Evolutionary conservation across 2,888 invertebrate genomes (phyloP), one percentile per base, ranked within the genome.

Genomic region (Lumbricus terrestris): DNA sequence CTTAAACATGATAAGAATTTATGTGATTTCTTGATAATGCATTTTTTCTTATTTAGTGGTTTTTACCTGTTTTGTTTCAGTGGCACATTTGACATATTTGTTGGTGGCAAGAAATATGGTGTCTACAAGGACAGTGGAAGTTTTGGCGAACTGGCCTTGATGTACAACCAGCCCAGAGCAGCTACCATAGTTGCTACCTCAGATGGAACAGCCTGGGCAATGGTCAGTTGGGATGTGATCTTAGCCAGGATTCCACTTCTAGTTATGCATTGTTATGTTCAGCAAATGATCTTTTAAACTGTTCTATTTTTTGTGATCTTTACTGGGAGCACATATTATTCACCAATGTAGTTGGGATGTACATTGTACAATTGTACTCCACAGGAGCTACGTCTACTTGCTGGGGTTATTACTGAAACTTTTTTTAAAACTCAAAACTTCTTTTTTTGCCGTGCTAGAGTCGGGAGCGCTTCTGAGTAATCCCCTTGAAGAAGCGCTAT

Each of bases 91-190:
- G 94, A 95, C 91, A 94, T 94, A 15, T 92, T 93, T n/a, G 94
- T 94, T 5, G 94, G 90, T 11, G 93, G 93, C 42, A 94, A 94
- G 91, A 93, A 93, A 89, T 94, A 95, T 35, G 94, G 94, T 91
- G 93, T 93, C 89, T 95, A 95, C 92, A 94, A 94, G 83, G 94
- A 94, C 91, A 93, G 93, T 83, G 95, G 95, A 18, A 94, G 94
- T 92, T 95, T 95, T 91, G 95, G 95, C 6, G 95, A 95, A 91
- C 92, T 95, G 69, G 95, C 95, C 0, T 92, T 95, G 18, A 93
- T 95, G 93, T 95, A 95, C 93, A 95, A 95, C 92, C 94, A 94
- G 94, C 95, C 95, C 1, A 93, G 95, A n/a, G 95, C 95, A 5
- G 95, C 95, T 29, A 94, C 95, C 0, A 94, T 95, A 37, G 92